These are phyloP conservation scores for Malaclemys terrapin DNA, from an alignment of 2,113 vertebrate species.

Conservation along the genomic window DNA sequence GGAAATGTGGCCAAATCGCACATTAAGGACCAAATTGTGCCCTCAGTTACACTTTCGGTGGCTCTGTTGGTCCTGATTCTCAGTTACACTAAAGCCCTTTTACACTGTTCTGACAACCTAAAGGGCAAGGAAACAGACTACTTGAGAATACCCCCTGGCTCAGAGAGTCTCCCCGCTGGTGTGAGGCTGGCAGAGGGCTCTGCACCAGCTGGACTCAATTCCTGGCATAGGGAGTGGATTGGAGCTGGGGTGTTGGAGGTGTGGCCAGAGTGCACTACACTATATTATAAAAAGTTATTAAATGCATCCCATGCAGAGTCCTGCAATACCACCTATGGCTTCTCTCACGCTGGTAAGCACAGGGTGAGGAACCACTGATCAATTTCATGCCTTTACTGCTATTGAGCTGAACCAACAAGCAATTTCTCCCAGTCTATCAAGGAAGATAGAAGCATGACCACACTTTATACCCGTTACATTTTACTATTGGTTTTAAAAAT, in stretches of 20 bases:
- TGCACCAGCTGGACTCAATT: not conserved
- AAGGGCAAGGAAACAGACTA: not conserved
- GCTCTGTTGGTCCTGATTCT: not conserved
- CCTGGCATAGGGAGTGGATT: not conserved
- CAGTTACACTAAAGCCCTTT: not conserved
- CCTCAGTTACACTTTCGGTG: not conserved
- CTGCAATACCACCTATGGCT: not conserved
- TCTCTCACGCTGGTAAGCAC: not conserved
- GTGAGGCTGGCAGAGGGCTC: not conserved
- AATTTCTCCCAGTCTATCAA: accelerated
- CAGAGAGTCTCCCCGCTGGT: not conserved
- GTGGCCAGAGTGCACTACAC: not conserved
- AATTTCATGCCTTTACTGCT: not conserved
- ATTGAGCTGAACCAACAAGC: not conserved
- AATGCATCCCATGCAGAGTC: not conserved
- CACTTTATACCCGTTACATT: not conserved
- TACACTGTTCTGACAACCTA: not conserved
- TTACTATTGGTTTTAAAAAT: not conserved
- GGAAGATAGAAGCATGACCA: accelerated
- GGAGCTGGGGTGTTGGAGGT: no score
- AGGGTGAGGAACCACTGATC: not conserved
- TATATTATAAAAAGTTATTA: not conserved
- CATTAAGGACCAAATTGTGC: not conserved
- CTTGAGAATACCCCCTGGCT: not conserved
- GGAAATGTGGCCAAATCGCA: not conserved